phyloP scores from a whole-genome alignment of 2,797 vertebrate species.

The Champsocephalus esox region DNA sequence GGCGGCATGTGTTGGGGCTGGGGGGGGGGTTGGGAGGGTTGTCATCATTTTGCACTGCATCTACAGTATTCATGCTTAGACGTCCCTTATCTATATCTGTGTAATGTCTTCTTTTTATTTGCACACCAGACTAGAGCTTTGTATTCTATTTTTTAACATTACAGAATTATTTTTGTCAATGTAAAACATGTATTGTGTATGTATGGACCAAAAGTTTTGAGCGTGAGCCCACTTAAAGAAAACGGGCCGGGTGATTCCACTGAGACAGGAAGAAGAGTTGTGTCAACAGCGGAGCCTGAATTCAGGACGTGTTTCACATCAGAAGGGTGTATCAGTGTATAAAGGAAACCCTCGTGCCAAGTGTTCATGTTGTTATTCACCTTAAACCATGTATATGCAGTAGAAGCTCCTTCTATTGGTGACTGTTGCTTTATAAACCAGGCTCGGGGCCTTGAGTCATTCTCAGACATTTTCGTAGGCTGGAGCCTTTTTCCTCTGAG shows the following conservation, averaged over 20 bases:
- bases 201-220: slow-evolving; percentile 86
- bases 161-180: slow-evolving; percentile 86
- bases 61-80: slow-evolving; percentile 85
- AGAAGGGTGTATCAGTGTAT: slow-evolving; percentile 63
- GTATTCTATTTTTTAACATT: slow-evolving; percentile 88
- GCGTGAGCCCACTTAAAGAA: slow-evolving; percentile 47
- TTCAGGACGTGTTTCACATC: slow-evolving; percentile 44
- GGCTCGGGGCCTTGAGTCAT: slow-evolving; percentile 66
- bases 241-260: slow-evolving; percentile 72
- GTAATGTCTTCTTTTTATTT: slow-evolving; percentile 85
- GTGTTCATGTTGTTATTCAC: slow-evolving; percentile 77
- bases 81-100: slow-evolving; percentile 84
- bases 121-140: slow-evolving; percentile 87
- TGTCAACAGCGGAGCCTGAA: slow-evolving; percentile 57
- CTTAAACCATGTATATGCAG: slow-evolving; percentile 81
- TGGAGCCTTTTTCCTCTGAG: slow-evolving; percentile 56
- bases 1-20: slow-evolving; percentile 31
- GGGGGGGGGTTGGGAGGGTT: slow-evolving; percentile 50
- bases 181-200: slow-evolving; percentile 81
- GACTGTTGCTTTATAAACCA: slow-evolving; percentile 72
- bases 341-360: slow-evolving; percentile 81
- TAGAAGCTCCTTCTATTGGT: slow-evolving; percentile 77
- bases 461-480: slow-evolving; percentile 57
- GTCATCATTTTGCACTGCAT: slow-evolving; percentile 86
- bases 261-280: slow-evolving; percentile 63